phyloP scores from a whole-genome alignment of 2,113 vertebrate genomes.

The Ictidomys tridecemlineatus region DNA sequence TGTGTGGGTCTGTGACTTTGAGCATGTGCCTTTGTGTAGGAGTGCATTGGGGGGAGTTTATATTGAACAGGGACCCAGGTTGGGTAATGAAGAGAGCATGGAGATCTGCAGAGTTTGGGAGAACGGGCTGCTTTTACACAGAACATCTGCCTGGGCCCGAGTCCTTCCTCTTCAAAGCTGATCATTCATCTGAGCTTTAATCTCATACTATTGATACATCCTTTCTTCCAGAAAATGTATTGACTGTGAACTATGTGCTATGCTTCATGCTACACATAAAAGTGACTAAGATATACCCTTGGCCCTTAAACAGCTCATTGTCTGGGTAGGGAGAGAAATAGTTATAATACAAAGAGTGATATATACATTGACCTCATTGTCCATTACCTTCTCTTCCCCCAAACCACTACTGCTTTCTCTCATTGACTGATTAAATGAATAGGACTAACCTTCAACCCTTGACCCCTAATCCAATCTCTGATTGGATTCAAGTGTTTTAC shows the following conservation, averaged over 20 bases:
- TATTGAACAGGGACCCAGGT: neutral
- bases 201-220: neutral
- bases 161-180: neutral
- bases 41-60: neutral
- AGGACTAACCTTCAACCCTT: neutral
- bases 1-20: neutral
- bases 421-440: conserved; percentile 6
- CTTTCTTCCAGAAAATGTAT: conserved; percentile 3
- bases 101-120: neutral
- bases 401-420: neutral
- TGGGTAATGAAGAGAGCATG: neutral
- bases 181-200: conserved; percentile 29
- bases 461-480: neutral
- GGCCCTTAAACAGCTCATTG: neutral
- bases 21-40: conserved; percentile 6
- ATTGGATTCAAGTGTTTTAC: neutral
- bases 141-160: neutral
- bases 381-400: neutral
- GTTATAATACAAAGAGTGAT: neutral
- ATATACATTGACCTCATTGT: neutral
- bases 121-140: neutral
- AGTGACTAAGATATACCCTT: neutral
- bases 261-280: neutral
- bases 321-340: neutral
- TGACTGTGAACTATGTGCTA: neutral